These are phyloP conservation scores for Wasmannia auropunctata DNA, from an alignment of 1,140 invertebrate species.

Conservation along the genomic window DNA sequence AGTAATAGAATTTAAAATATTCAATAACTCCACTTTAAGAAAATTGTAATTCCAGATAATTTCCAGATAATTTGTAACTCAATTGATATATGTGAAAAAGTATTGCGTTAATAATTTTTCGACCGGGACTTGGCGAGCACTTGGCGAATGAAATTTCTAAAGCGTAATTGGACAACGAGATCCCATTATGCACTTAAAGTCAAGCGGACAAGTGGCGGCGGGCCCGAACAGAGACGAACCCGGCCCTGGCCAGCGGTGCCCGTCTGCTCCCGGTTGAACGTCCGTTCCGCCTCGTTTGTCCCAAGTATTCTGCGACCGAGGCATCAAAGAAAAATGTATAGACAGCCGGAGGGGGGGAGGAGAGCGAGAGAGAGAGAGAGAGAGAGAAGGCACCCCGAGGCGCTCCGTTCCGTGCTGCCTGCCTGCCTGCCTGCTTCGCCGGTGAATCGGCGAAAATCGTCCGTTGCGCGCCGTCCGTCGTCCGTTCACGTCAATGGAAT, in stretches of 20 bases:
- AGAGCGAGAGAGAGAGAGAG: background rate
- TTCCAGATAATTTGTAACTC: too few species aligned
- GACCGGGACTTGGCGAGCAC: background rate
- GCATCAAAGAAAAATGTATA: conserved; percentile 54
- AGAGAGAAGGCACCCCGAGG: conserved; percentile 7
- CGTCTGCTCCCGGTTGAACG: conserved; percentile 74
- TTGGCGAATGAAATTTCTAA: background rate
- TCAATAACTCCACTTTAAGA: background rate
- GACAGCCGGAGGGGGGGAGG: background rate
- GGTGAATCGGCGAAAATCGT: conserved; percentile 45
- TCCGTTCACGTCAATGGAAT: conserved; percentile 51
- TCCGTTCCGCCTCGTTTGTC: conserved; percentile 79
- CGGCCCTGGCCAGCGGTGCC: conserved; percentile 22
- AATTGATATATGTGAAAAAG: background rate
- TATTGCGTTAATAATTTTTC: background rate
- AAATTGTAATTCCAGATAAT: background rate
- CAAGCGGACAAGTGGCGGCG: conserved; percentile 7
- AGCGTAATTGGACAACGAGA: conserved; percentile 9
- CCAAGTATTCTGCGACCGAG: conserved; percentile 59
- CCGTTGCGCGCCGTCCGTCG: conserved; percentile 30
- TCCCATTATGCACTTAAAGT: conserved; percentile 27
- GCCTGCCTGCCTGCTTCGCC: background rate
- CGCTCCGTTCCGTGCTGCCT: conserved; percentile 8
- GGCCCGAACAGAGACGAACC: background rate
- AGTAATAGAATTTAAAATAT: background rate